These are phyloP conservation scores for Drosophila rhopaloa DNA, from an alignment of 1,140 invertebrate genomes.

Conservation along the genomic window DNA sequence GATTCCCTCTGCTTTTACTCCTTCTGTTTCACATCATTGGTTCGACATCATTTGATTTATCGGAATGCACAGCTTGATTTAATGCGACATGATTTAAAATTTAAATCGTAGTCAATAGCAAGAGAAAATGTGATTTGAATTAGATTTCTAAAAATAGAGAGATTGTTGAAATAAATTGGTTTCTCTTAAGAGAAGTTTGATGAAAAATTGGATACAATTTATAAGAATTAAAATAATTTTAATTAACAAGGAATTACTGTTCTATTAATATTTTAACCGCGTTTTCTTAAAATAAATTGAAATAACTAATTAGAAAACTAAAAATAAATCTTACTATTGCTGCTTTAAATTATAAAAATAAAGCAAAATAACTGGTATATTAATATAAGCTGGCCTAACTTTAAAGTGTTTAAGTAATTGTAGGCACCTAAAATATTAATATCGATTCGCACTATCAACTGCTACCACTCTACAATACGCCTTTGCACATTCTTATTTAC, in stretches of 20 bases:
- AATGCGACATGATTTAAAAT: conserved; percentile 17
- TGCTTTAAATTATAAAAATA: not conserved
- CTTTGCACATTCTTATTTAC: not conserved
- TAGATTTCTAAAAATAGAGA: not conserved
- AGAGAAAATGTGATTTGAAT: not conserved
- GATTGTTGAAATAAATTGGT: not conserved
- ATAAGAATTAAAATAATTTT: not conserved
- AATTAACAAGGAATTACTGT: not conserved
- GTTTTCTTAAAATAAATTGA: too few species aligned
- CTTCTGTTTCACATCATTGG: conserved; percentile 33
- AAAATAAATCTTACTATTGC: not conserved
- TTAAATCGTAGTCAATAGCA: conserved; percentile 14
- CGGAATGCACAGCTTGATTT: conserved; percentile 20
- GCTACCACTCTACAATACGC: not conserved
- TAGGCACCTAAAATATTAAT: not conserved
- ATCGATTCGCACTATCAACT: not conserved
- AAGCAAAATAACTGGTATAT: too few species aligned
- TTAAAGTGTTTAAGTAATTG: not conserved
- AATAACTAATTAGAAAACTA: too few species aligned
- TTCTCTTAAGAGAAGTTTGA: not conserved
- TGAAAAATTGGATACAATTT: not conserved
- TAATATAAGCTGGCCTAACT: too few species aligned
- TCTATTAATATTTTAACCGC: not conserved
- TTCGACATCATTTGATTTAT: conserved; percentile 42
- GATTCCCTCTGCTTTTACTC: conserved; percentile 6